Evolutionary conservation across 2,797 vertebrate species (phyloP).

Genomic region (Lacerta agilis): DNA sequence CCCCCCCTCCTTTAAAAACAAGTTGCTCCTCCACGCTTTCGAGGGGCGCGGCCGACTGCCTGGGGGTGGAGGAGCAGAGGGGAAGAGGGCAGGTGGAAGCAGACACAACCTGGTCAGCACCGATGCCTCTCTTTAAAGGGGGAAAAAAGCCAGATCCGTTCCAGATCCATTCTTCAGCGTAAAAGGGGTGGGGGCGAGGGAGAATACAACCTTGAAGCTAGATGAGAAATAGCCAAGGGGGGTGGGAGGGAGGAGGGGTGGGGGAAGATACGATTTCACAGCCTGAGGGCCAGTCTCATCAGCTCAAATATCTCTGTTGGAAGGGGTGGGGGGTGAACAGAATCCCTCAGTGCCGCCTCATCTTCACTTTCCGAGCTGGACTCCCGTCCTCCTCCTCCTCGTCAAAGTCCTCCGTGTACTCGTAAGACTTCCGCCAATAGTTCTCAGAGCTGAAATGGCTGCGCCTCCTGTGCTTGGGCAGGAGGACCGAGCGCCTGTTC

Average conservation of each 20-base stretch:
- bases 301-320: slow-evolving; percentile 56
- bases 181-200: slow-evolving; percentile 49
- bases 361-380: slow-evolving; percentile 92
- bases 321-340: neutral
- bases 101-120: slow-evolving; percentile 46
- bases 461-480: slow-evolving; percentile 84
- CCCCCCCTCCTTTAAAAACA: neutral
- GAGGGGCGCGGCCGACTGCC: slow-evolving; percentile 51
- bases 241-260: slow-evolving; percentile 26
- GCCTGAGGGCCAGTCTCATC: slow-evolving; percentile 63
- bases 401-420: slow-evolving; percentile 79
- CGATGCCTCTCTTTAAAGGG: slow-evolving; percentile 57
- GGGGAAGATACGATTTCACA: slow-evolving; percentile 62
- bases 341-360: slow-evolving; percentile 91
- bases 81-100: slow-evolving; percentile 49
- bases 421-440: slow-evolving; percentile 90
- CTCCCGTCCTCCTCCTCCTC: slow-evolving; percentile 81
- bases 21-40: slow-evolving; percentile 12
- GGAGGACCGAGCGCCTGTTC: slow-evolving; percentile 89
- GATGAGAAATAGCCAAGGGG: slow-evolving; percentile 66
- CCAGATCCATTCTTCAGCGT: slow-evolving; percentile 74
- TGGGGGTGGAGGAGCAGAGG: slow-evolving; percentile 38
- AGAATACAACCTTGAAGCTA: slow-evolving; percentile 67
- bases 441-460: slow-evolving; percentile 89
- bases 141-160: slow-evolving; percentile 65